Evolutionary conservation across 2,888 invertebrate species (phyloP), one percentile per base, ranked within the genome.

Genomic region (Metalampra italica): DNA sequence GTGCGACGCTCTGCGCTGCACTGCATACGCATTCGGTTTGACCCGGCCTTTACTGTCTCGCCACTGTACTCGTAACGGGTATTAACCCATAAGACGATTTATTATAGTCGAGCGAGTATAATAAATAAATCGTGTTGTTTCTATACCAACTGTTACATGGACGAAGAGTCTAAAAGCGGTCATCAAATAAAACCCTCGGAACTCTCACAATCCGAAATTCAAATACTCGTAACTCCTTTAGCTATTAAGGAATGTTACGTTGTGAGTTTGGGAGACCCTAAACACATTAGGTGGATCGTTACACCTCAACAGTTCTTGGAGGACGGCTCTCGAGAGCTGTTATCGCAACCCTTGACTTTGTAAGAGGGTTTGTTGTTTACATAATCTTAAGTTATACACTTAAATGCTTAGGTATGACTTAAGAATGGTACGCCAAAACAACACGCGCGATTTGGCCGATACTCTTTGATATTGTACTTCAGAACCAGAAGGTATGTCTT

Each of bases 251-350:
- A 9, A 29, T 7, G 7, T 11, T 41, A 46, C 14, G 38, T n/a
- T 34, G 45, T 45, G 43, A 53, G 42, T 45, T 46, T n/a, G 43
- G 29, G 13, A 50, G 46, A 44, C 50, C 48, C 52, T 52, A 53
- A 55, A 60, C 57, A 58, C 58, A 58, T 59, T 56, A 49, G 48
- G 47, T 42, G 51, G 54, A 53, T 52, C 56, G 53, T 54, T 52
- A 43, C 32, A 48, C 55, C 56, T 54, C 57, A 51, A 55, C 58
- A 57, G 48, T 46, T 49, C 54, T 57, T 56, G 46, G 53, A 62
- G 11, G 59, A 65, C 59, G 55, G 57, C 63, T 59, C 60, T 42
- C 5, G 43, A 58, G 62, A 55, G 57, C 55, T 53, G 55, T 53
- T 53, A 57, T 8, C 32, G 47, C 46, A 48, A 49, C 53, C 57